These are phyloP conservation scores for Brenthis hecate DNA, from an alignment of 2,888 invertebrate species.

Conservation along the genomic window DNA sequence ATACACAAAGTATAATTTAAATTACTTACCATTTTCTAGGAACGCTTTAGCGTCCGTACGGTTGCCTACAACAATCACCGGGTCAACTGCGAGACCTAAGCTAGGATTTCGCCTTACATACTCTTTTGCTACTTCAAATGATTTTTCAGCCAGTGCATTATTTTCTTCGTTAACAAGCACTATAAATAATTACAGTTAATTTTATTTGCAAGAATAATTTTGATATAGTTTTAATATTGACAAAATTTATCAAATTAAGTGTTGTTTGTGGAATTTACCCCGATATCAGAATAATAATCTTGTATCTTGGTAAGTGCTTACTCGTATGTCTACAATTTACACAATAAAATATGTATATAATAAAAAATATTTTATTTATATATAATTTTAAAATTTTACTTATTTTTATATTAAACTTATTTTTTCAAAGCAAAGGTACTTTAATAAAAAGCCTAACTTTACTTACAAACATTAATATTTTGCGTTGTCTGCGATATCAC, in stretches of 20 bases:
- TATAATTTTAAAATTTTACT: not conserved
- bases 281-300: no score
- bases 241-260: not conserved
- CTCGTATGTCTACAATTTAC: no score
- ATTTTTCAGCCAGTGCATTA: slow-evolving; percentile 86
- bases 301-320: no score
- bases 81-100: slow-evolving; percentile 85
- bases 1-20: not conserved
- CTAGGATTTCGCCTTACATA: slow-evolving; percentile 87
- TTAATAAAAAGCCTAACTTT: slow-evolving; percentile 1
- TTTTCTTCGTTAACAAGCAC: slow-evolving; percentile 89
- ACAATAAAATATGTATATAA: not conserved
- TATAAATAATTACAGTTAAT: slow-evolving; percentile 52
- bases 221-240: not conserved
- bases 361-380: not conserved
- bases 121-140: slow-evolving; percentile 87
- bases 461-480: slow-evolving; percentile 89
- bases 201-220: no score
- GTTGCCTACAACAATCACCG: slow-evolving; percentile 85
- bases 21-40: slow-evolving; percentile 84
- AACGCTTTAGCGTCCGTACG: slow-evolving; percentile 87
- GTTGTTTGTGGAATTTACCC: not conserved
- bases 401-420: no score
- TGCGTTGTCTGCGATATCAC: slow-evolving; percentile 84
- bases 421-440: not conserved